Conservation (phyloP, 1,140 invertebrate species). For the Platorchestia sp. region DNA sequence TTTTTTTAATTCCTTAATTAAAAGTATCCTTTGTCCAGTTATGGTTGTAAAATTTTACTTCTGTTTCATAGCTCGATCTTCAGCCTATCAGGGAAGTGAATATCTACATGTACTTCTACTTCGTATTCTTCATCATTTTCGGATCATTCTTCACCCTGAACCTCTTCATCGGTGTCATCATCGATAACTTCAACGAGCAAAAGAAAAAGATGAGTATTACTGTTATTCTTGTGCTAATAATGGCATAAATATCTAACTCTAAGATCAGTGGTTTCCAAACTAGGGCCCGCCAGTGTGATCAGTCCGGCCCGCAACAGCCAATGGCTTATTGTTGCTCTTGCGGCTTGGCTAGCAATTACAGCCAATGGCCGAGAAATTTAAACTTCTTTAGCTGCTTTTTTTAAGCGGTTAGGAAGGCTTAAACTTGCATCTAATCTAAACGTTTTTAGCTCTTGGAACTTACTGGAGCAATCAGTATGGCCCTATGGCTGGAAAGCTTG, state of each 20-base stretch:
- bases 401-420: too few species aligned
- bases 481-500: too few species aligned
- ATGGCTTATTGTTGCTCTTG: too few species aligned
- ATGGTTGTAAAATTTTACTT: not conserved
- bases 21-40: not conserved
- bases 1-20: not conserved
- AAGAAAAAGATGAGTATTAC: slow-evolving; percentile 89
- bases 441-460: too few species aligned
- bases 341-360: too few species aligned
- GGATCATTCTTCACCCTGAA: slow-evolving; percentile 98
- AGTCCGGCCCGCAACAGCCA: too few species aligned
- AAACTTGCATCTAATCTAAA: too few species aligned
- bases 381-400: too few species aligned
- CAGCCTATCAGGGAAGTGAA: slow-evolving; percentile 95
- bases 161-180: slow-evolving; percentile 98
- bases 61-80: slow-evolving; percentile 79
- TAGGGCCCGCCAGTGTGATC: too few species aligned
- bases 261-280: too few species aligned
- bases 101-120: slow-evolving; percentile 98
- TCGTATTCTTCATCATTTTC: slow-evolving; percentile 97
- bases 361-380: too few species aligned
- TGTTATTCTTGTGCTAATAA: not conserved
- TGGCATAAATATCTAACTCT: not conserved
- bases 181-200: slow-evolving; percentile 99
- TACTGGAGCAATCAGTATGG: too few species aligned